Conservation (phyloP, 2,888 invertebrate species). For the Bellardia pandia region DNA sequence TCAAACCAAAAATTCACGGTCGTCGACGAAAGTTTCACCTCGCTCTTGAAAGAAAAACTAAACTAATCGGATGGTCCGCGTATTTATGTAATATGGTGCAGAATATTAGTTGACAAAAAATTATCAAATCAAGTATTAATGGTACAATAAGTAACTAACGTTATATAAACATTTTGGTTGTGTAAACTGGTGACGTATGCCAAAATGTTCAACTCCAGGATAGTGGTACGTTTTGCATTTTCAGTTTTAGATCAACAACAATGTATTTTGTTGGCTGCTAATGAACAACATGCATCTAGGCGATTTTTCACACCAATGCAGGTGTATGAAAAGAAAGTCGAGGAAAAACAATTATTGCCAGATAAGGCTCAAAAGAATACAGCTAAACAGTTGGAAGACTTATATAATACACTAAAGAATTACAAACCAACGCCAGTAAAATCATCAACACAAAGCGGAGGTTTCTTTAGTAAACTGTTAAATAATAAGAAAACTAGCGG, state of each 20-base stretch:
- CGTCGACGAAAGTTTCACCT: slow-evolving; percentile 63
- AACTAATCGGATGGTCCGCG: background rate
- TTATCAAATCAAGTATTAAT: background rate
- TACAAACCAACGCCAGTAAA: slow-evolving; percentile 76
- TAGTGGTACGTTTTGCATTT: slow-evolving; percentile 35
- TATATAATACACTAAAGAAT: slow-evolving; percentile 85
- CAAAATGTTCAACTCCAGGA: slow-evolving; percentile 62
- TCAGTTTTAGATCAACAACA: slow-evolving; percentile 42
- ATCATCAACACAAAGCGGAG: slow-evolving; percentile 28
- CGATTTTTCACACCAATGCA: slow-evolving; percentile 84
- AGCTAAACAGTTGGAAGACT: slow-evolving; percentile 88
- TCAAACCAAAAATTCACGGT: slow-evolving; percentile 61
- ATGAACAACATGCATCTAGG: slow-evolving; percentile 19
- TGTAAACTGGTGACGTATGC: slow-evolving; percentile 23
- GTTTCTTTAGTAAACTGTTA: slow-evolving; percentile 75
- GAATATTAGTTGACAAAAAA: slow-evolving; percentile 59
- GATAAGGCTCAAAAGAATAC: slow-evolving; percentile 91
- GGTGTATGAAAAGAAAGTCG: slow-evolving; percentile 86
- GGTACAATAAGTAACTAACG: slow-evolving; percentile 20
- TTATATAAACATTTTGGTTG: slow-evolving; percentile 35
- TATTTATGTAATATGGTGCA: slow-evolving; percentile 73
- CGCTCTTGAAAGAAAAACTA: slow-evolving; percentile 62
- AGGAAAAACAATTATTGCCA: slow-evolving; percentile 86
- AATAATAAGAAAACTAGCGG: slow-evolving; percentile 65
- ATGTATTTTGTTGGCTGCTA: slow-evolving; percentile 49